A percentile compares a stretch with the other conserved stretches of the same genome.
Evolutionary conservation across 2,797 vertebrate species (phyloP).

Genomic region (Coranthus polyacanthus): DNA sequence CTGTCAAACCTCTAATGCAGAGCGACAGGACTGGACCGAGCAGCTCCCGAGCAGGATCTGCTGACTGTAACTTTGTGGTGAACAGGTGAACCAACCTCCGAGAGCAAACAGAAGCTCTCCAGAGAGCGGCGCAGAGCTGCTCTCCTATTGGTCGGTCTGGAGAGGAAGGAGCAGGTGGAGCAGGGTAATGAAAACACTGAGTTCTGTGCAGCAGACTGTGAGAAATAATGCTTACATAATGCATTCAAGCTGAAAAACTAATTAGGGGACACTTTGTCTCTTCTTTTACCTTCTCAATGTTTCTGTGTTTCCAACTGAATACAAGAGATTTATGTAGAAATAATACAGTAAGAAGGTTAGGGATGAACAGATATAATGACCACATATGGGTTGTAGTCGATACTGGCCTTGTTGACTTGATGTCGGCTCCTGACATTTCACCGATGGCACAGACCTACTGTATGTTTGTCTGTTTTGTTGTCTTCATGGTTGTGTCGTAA

Average conservation of each 20-base stretch:
- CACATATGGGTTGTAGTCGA: too few species aligned
- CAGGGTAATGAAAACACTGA: background rate
- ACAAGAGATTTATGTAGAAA: too few species aligned
- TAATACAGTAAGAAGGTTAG: too few species aligned
- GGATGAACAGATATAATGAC: too few species aligned
- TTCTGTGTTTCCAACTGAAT: too few species aligned
- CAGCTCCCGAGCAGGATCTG: background rate
- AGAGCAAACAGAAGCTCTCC: background rate
- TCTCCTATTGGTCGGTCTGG: background rate
- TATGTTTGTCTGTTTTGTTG: too few species aligned
- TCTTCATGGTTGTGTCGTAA: too few species aligned
- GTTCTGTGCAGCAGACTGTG: conserved; percentile 26
- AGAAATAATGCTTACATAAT: conserved; percentile 36
- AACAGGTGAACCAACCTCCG: conserved; percentile 32
- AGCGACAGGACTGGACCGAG: conserved; percentile 18
- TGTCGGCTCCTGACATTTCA: too few species aligned
- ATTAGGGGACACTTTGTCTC: conserved; percentile 26
- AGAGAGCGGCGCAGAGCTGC: background rate
- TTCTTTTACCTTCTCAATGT: background rate
- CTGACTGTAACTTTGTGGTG: conserved; percentile 2
- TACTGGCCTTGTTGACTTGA: too few species aligned
- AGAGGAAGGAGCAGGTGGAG: background rate
- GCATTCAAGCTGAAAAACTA: conserved; percentile 44
- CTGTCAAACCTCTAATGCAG: conserved; percentile 30
- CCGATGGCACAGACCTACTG: too few species aligned